Conservation (phyloP, 2,888 invertebrate species). For the Adelphocoris suturalis region DNA sequence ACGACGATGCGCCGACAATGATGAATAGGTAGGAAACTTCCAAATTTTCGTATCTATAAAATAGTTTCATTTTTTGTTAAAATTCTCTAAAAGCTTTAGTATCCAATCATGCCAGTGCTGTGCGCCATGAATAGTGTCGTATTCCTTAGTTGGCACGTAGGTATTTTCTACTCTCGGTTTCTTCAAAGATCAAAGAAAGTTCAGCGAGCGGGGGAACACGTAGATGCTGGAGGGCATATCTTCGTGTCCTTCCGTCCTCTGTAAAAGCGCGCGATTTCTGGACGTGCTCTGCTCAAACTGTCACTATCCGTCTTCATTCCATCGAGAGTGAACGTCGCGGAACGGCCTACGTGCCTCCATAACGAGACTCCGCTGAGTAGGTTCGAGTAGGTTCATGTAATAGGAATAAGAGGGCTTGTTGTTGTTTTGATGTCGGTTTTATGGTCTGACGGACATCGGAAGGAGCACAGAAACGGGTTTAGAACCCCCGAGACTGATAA, state of each 20-base stretch:
- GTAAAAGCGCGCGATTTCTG: neutral
- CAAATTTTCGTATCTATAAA: too few species aligned
- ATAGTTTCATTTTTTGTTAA: too few species aligned
- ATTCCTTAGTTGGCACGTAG: too few species aligned
- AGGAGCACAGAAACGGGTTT: neutral
- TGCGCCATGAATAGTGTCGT: too few species aligned
- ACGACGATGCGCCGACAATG: too few species aligned
- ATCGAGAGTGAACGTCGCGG: constrained; percentile 34
- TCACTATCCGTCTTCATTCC: constrained; percentile 39
- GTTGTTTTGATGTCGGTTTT: constrained; percentile 19
- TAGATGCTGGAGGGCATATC: neutral
- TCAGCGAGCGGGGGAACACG: neutral
- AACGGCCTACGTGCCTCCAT: constrained; percentile 4
- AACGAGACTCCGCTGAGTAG: neutral
- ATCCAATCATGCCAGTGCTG: too few species aligned
- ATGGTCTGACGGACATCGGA: neutral
- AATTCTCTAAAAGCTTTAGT: too few species aligned
- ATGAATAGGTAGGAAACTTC: too few species aligned
- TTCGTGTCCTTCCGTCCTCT: neutral
- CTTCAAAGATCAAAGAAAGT: neutral
- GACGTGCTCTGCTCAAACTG: neutral
- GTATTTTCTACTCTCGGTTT: neutral
- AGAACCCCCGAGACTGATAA: neutral
- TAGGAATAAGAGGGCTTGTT: constrained; percentile 14
- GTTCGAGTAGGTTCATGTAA: neutral